These are phyloP conservation scores for Agrotis exclamationis DNA, from an alignment of 2,888 invertebrate genomes.

Conservation along the genomic window DNA sequence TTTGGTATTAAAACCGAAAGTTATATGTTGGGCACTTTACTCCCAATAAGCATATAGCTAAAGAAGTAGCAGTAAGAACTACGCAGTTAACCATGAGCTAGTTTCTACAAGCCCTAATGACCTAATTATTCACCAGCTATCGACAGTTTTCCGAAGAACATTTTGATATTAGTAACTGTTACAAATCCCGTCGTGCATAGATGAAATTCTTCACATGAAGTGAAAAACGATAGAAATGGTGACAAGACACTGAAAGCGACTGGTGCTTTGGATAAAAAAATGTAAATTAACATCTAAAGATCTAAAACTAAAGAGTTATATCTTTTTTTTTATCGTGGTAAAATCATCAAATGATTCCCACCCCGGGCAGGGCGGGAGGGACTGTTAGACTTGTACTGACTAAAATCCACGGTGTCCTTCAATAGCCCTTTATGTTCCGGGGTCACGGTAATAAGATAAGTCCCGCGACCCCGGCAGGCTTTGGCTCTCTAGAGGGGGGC, in stretches of 20 bases:
- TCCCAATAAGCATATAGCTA: no score
- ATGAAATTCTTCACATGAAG: neutral
- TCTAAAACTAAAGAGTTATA: neutral
- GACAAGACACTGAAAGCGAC: neutral
- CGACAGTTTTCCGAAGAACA: neutral
- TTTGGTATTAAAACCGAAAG: neutral
- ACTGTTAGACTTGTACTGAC: no score
- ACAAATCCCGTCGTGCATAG: neutral
- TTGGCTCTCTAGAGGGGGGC: no score
- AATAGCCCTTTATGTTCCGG: no score
- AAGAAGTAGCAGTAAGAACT: neutral
- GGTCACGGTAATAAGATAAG: no score
- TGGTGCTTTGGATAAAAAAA: neutral
- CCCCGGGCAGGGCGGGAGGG: no score
- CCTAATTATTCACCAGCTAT: conserved; percentile 12
- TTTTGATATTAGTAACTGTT: neutral
- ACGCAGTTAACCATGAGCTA: conserved; percentile 1
- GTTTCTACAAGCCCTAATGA: conserved; percentile 1
- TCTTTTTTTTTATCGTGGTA: no score
- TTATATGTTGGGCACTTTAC: neutral
- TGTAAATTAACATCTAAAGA: neutral
- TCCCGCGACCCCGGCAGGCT: no score
- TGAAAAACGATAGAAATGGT: neutral
- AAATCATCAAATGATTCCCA: no score
- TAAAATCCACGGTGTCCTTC: no score